These are phyloP conservation scores for Lithosia quadra DNA, from an alignment of 2,888 invertebrate genomes.

Conservation along the genomic window DNA sequence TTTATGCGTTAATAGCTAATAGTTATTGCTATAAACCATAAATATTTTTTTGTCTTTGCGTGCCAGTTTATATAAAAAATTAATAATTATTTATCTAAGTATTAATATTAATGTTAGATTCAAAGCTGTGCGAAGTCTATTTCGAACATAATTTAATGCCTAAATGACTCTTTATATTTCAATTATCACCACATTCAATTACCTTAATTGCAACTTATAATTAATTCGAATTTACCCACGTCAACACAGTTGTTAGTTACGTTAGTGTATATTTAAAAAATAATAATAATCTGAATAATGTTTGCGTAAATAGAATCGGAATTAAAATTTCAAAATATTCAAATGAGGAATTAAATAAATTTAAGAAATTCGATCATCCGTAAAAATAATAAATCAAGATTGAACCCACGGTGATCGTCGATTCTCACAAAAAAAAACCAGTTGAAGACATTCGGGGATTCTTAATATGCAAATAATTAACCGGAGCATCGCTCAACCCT, in stretches of 20 bases:
- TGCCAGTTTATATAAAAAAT: not conserved
- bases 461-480: slow-evolving; percentile 82
- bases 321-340: slow-evolving; percentile 34
- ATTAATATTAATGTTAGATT: not conserved
- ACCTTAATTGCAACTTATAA: not conserved
- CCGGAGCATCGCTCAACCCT: slow-evolving; percentile 64
- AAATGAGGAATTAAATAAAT: slow-evolving; percentile 43
- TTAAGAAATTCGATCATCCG: slow-evolving; percentile 63
- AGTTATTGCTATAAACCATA: slow-evolving; percentile 2
- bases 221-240: slow-evolving; percentile 6
- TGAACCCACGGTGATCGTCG: slow-evolving; percentile 55
- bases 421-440: slow-evolving; percentile 74
- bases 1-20: not conserved
- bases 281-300: slow-evolving; percentile 8
- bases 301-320: slow-evolving; percentile 13
- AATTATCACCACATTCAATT: not conserved
- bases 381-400: slow-evolving; percentile 70
- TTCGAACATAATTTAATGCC: not conserved
- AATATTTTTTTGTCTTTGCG: not conserved
- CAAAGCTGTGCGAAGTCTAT: not conserved
- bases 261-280: not conserved
- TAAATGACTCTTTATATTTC: slow-evolving; percentile 5
- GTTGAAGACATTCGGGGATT: slow-evolving; percentile 59
- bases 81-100: not conserved
- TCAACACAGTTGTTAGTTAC: not conserved